These are phyloP conservation scores for Andrena chrysosceles DNA, from an alignment of 2,888 invertebrate genomes.

Conservation along the genomic window DNA sequence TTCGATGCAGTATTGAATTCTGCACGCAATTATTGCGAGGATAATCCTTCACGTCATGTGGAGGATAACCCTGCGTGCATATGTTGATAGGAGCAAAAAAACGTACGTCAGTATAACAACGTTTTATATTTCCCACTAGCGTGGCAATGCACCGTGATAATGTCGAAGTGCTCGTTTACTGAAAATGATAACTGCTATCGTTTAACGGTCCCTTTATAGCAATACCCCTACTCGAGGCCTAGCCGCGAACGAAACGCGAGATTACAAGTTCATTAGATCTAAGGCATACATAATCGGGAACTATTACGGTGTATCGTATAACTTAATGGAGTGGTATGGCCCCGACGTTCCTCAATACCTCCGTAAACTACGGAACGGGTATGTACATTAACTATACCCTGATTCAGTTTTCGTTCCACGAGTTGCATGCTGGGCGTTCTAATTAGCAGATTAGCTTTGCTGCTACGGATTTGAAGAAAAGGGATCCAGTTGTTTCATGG, in stretches of 20 bases:
- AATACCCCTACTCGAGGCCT: slow-evolving; percentile 34
- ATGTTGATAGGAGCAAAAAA: not conserved
- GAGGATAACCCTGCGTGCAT: not conserved
- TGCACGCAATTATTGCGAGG: no score
- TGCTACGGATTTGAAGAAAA: not conserved
- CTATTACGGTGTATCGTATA: slow-evolving; percentile 37
- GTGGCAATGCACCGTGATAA: slow-evolving; percentile 21
- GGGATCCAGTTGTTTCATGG: not conserved
- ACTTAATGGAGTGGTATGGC: slow-evolving; percentile 44
- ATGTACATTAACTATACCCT: slow-evolving; percentile 15
- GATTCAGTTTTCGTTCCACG: slow-evolving; percentile 20
- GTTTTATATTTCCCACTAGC: slow-evolving; percentile 15
- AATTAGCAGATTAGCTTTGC: not conserved
- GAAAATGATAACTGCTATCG: slow-evolving; percentile 42
- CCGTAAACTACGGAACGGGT: slow-evolving; percentile 9
- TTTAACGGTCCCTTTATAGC: slow-evolving; percentile 32
- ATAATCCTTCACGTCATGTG: no score
- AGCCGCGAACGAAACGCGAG: slow-evolving; percentile 19
- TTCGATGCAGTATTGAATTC: no score
- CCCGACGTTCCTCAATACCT: slow-evolving; percentile 31
- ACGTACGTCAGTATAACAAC: not conserved
- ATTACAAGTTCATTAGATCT: slow-evolving; percentile 56
- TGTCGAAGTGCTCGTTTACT: slow-evolving; percentile 26
- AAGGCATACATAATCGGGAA: slow-evolving; percentile 31
- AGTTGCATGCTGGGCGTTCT: not conserved